These are phyloP conservation scores for Strix uralensis DNA, from an alignment of 2,113 vertebrate genomes.

Conservation along the genomic window DNA sequence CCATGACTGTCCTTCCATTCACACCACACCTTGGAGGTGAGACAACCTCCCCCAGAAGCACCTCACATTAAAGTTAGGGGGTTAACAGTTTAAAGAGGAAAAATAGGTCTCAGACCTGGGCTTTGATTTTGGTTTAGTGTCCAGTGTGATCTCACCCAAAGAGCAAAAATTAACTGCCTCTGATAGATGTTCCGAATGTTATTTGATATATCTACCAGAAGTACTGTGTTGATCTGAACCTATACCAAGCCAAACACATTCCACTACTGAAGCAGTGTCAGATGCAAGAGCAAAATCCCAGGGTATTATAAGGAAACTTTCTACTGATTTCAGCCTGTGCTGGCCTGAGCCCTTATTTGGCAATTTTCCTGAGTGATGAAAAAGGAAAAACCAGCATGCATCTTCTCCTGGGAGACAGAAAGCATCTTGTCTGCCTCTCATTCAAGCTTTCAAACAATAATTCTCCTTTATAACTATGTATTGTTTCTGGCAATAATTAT, in stretches of 20 bases:
- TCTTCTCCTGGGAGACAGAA: constrained; percentile 20
- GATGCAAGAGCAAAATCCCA: constrained; percentile 8
- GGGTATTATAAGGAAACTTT: neutral
- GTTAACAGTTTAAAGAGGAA: neutral
- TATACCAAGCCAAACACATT: neutral
- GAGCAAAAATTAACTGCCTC: neutral
- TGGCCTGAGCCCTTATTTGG: constrained; percentile 13
- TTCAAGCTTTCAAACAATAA: constrained; percentile 29
- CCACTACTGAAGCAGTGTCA: neutral
- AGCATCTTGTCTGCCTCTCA: constrained; percentile 10
- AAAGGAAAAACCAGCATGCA: neutral
- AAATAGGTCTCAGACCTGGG: neutral
- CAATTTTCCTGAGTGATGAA: constrained; percentile 5
- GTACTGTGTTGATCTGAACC: neutral
- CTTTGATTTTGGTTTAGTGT: neutral
- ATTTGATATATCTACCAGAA: neutral
- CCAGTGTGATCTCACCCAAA: neutral
- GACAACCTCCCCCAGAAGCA: neutral
- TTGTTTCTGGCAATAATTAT: constrained; percentile 56
- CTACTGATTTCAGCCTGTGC: neutral
- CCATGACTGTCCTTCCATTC: neutral
- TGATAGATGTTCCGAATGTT: neutral
- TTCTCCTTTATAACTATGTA: constrained; percentile 9
- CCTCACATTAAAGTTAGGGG: neutral
- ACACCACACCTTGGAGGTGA: neutral